Base-by-base conservation (phyloP, 2,888 invertebrate species). In the Thecocarcelia acutangulata region DNA sequence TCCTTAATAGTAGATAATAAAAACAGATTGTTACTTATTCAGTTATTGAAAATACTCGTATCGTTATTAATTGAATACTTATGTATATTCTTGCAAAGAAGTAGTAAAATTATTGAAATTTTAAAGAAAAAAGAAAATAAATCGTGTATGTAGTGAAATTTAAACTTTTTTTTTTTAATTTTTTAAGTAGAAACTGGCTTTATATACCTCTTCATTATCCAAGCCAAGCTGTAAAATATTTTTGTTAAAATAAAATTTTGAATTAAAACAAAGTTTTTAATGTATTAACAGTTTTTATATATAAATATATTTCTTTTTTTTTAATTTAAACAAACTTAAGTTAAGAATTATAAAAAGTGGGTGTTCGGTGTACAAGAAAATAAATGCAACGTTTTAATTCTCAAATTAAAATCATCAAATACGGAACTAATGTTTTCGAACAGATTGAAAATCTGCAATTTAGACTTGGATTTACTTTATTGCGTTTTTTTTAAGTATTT, bases 121-220 rank as follows among this genome's bases (percentile, higher is more conserved):
- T 64, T 70, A 50, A 72, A 72, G 72, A 54, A 17, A 64, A 64
- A 68, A 78, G 70, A 78, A 81, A 83, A 80, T 77, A 80, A 80
- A 77, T 80, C 64, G 80, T 83, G 83, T 83, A 80, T 83, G 73
- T 83, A 58, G 75, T 80, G 75, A 68, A 80, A 76, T 76, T 75
- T 68, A 73, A 72, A 79, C 21, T 69, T 83, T 76, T 83, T 69
- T 80, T 46, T 72, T 68, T 44, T 72, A 74, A 54, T 42, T 56
- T 66, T 69, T 68, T 73, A 82, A 77, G 66, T 82, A 83, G 82
- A 75, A 82, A 82, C 78, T 85, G 85, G 84, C 88, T 87, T 86
- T 85, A 86, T 93, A 92, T 94, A 96, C 96, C 96, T 96, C 96
- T 93, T 96, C 96, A 94, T 95, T 95, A 94, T 96, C 95, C 95